Conservation (phyloP, 2,888 invertebrate genomes). For the Harpagoxenus sublaevis region DNA sequence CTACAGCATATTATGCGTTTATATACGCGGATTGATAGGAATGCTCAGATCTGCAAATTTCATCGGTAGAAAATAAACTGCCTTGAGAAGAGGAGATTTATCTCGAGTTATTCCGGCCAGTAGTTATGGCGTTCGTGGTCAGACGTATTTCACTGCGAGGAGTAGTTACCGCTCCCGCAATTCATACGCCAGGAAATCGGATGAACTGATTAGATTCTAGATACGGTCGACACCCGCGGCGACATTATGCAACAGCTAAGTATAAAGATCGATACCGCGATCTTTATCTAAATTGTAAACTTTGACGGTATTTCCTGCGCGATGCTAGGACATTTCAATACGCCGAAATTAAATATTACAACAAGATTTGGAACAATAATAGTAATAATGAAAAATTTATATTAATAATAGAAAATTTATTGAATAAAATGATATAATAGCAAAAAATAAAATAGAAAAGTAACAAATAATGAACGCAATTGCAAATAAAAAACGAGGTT, state of each 20-base stretch:
- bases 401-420: not conserved
- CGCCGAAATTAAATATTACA: not conserved
- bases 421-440: not conserved
- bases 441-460: not conserved
- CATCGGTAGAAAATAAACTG: slow-evolving; percentile 27
- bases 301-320: slow-evolving; percentile 18
- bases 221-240: slow-evolving; percentile 39
- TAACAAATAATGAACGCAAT: not conserved
- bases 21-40: slow-evolving; percentile 6
- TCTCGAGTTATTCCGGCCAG: slow-evolving; percentile 26
- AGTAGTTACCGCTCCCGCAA: slow-evolving; percentile 40
- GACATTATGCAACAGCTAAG: slow-evolving; percentile 14
- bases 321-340: slow-evolving; percentile 1
- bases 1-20: not conserved
- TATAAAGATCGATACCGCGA: slow-evolving; percentile 31
- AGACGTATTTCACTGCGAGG: slow-evolving; percentile 29
- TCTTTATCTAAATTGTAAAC: slow-evolving; percentile 48
- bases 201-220: slow-evolving; percentile 42
- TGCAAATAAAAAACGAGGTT: not conserved
- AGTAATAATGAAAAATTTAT: not conserved
- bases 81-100: slow-evolving; percentile 24
- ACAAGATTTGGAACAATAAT: not conserved
- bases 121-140: slow-evolving; percentile 23
- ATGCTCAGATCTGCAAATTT: slow-evolving; percentile 16
- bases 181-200: slow-evolving; percentile 50